A percentile compares a stretch with the other conserved stretches of the same genome.
Evolutionary conservation across 2,113 vertebrate genomes (phyloP).

Genomic region (Mixornis gularis): DNA sequence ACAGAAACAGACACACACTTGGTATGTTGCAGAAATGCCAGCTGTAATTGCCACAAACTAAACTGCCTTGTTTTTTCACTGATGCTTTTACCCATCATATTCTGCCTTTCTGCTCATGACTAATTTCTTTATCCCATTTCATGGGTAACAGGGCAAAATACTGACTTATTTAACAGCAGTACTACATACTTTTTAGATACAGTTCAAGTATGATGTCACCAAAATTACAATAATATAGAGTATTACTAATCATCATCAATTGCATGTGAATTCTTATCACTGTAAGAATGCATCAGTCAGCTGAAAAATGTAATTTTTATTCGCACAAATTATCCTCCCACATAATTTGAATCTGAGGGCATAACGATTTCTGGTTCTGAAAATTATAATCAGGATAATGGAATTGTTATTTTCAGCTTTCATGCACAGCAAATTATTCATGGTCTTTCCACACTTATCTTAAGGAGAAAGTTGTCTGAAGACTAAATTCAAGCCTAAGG

Average conservation of each 20-base stretch:
- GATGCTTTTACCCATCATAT: not conserved
- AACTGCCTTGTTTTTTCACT: slow-evolving; percentile 33
- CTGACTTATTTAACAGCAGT: not conserved
- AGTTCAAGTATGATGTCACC: not conserved
- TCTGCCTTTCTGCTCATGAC: slow-evolving; percentile 30
- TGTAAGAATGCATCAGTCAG: not conserved
- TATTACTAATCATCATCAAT: not conserved
- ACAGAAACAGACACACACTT: not conserved
- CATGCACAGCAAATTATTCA: not conserved
- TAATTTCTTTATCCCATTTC: slow-evolving; percentile 28
- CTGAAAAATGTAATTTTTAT: not conserved
- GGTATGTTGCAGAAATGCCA: not conserved
- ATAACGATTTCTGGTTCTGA: not conserved
- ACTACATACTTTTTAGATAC: not conserved
- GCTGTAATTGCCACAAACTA: not conserved
- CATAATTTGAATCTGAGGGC: not conserved
- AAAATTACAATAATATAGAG: not conserved
- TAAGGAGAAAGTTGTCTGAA: not conserved
- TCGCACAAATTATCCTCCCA: not conserved
- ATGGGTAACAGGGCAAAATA: slow-evolving; percentile 1
- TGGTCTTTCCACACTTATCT: not conserved
- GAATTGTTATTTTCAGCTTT: not conserved
- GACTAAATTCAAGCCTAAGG: not conserved
- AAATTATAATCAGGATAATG: not conserved
- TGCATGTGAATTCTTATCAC: not conserved